A percentile compares a stretch with the other conserved stretches of the same genome.
Evolutionary conservation across 2,797 vertebrate species (phyloP).

Genomic region (Squalus acanthias): DNA sequence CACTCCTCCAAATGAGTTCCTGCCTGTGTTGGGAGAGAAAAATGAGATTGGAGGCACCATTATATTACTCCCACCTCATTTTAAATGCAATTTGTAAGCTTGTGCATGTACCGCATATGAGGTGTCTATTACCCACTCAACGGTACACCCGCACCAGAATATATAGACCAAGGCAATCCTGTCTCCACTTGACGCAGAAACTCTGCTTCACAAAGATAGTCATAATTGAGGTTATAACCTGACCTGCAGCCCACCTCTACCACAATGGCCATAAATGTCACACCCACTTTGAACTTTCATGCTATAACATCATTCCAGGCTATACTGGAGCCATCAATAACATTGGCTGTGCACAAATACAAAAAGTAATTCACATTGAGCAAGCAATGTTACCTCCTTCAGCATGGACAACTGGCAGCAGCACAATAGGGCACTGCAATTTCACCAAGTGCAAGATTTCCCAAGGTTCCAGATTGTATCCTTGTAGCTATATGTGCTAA

Average conservation of each 20-base stretch:
- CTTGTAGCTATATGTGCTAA: not conserved
- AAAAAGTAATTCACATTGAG: not conserved
- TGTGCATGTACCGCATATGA: not conserved
- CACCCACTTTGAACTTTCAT: not conserved
- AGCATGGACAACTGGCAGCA: not conserved
- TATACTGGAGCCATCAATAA: not conserved
- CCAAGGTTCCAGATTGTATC: not conserved
- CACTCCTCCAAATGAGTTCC: not conserved
- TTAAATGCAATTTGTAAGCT: not conserved
- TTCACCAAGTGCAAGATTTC: not conserved
- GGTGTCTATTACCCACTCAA: not conserved
- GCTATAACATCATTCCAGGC: not conserved
- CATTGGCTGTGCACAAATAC: not conserved
- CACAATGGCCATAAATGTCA: no score
- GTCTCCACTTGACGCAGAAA: not conserved
- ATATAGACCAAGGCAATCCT: not conserved
- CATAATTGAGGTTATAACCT: not conserved
- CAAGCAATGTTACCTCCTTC: not conserved
- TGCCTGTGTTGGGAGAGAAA: not conserved
- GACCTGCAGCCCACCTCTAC: not conserved
- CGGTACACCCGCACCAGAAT: not conserved
- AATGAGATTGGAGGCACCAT: not conserved
- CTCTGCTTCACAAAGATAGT: not conserved
- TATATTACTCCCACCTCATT: not conserved
- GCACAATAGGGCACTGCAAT: not conserved